Conservation (phyloP, 2,797 vertebrate species). For the Hoplostethus mediterraneus region DNA sequence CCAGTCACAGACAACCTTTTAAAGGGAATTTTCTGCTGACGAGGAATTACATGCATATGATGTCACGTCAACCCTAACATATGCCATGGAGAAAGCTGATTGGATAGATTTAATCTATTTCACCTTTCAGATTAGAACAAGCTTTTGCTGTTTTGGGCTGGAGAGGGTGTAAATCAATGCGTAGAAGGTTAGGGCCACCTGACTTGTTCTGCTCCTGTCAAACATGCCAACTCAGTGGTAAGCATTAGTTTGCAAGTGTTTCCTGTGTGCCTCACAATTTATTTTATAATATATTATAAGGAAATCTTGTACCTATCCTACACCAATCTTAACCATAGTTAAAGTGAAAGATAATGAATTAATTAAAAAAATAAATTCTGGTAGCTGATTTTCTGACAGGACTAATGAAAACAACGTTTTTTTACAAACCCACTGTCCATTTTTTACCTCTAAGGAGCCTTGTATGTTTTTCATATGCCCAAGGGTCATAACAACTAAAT, state of each 20-base stretch:
- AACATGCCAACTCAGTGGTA: slow-evolving; percentile 28
- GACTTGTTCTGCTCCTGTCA: slow-evolving; percentile 34
- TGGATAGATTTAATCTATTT: slow-evolving; percentile 6
- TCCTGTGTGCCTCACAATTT: not conserved
- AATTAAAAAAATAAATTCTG: not conserved
- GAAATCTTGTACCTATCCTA: not conserved
- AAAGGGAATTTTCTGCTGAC: not conserved
- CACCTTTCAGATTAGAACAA: slow-evolving; percentile 2
- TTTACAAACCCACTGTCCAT: not conserved
- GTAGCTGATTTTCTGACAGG: no score
- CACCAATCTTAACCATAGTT: no score
- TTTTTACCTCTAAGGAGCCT: not conserved
- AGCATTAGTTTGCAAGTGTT: slow-evolving; percentile 27
- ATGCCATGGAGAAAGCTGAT: slow-evolving; percentile 25
- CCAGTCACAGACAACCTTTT: not conserved
- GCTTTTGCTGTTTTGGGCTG: not conserved
- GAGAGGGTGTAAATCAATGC: slow-evolving; percentile 11
- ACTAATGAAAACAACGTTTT: not conserved
- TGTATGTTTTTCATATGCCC: not conserved
- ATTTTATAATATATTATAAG: not conserved
- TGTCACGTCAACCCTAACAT: slow-evolving; percentile 7
- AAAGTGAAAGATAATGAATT: not conserved
- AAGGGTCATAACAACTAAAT: not conserved
- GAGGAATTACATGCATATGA: not conserved
- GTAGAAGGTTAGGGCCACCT: slow-evolving; percentile 68